These are phyloP conservation scores for Heliconius nattereri DNA, from an alignment of 1,140 invertebrate species.

Conservation along the genomic window DNA sequence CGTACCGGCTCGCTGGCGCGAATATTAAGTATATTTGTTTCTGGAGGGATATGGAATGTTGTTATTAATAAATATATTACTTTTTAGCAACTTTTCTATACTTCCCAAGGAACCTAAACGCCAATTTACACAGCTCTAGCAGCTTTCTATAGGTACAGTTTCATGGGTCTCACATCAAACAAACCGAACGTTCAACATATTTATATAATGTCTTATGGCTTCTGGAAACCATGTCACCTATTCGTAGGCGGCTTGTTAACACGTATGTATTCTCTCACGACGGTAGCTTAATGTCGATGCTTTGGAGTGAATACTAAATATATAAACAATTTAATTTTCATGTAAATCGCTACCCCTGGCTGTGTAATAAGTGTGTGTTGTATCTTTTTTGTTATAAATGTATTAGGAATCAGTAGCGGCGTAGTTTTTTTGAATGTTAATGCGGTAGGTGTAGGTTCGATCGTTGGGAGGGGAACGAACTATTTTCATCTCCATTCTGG, in stretches of 20 bases:
- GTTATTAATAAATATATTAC: not conserved
- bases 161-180: not conserved
- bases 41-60: conserved; percentile 32
- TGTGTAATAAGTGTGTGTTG: conserved; percentile 11
- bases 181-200: not conserved
- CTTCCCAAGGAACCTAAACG: no score
- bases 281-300: conserved; percentile 40
- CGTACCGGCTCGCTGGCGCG: conserved; percentile 52
- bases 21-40: conserved; percentile 61
- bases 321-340: conserved; percentile 37
- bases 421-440: no score
- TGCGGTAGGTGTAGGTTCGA: no score
- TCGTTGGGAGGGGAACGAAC: no score
- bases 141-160: not conserved
- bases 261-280: conserved; percentile 41
- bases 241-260: conserved; percentile 29
- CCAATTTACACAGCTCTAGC: not conserved
- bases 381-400: not conserved
- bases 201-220: conserved; percentile 8
- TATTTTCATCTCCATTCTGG: no score
- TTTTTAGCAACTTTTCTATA: not conserved
- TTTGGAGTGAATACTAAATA: conserved; percentile 36
- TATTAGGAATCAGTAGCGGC: not conserved
- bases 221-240: conserved; percentile 18
- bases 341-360: conserved; percentile 35